Conservation (phyloP, 2,113 vertebrate species). For the Corvus cornix region DNA sequence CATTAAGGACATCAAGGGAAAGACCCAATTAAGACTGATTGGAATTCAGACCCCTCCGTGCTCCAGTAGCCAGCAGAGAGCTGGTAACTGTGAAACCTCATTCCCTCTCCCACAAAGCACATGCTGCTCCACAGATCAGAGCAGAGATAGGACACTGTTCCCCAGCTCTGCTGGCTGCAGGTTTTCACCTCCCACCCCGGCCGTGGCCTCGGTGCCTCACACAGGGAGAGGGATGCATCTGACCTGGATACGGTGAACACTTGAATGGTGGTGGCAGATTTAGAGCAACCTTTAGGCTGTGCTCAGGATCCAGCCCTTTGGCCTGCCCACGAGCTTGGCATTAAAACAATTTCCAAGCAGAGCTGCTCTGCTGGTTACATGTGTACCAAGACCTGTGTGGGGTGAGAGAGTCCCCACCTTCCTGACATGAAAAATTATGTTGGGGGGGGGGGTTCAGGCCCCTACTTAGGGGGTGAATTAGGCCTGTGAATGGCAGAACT, state of each 20-base stretch:
- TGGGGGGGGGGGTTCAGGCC: too few species aligned
- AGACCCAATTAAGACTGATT: neutral
- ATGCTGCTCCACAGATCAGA: neutral
- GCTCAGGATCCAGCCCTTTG: neutral
- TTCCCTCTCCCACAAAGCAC: neutral
- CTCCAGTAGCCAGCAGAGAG: neutral
- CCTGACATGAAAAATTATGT: neutral
- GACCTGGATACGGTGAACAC: neutral
- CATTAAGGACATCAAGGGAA: neutral
- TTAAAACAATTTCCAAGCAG: neutral
- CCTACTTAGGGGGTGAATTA: neutral
- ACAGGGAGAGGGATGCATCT: neutral
- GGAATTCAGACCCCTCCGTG: neutral
- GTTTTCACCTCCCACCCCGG: neutral
- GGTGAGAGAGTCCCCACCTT: neutral
- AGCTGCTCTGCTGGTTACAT: neutral
- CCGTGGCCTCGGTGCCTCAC: fast-evolving
- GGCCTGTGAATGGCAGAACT: neutral
- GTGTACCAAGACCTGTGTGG: neutral
- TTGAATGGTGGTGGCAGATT: neutral
- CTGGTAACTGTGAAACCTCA: neutral
- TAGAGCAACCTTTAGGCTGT: neutral
- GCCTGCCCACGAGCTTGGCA: neutral
- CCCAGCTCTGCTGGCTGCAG: neutral
- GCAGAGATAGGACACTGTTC: neutral